Evolutionary conservation across 2,797 vertebrate genomes (phyloP).

Genomic region (Microctenopoma stevenorrisi): DNA sequence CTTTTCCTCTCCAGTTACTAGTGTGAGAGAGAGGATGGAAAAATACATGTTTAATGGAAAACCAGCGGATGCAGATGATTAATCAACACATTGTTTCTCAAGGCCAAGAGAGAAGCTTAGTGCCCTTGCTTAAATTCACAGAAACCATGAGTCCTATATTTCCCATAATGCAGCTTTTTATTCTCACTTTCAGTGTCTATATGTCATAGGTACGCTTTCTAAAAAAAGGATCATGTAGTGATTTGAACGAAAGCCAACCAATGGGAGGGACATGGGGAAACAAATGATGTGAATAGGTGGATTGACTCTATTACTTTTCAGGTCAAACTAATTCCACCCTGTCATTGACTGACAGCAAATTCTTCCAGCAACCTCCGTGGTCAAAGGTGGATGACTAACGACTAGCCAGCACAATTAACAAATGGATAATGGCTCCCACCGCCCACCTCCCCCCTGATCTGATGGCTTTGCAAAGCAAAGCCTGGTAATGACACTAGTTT

Average conservation of each 20-base stretch:
- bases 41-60: conserved; percentile 13
- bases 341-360: conserved; percentile 48
- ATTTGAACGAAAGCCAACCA: conserved; percentile 19
- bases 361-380: conserved; percentile 63
- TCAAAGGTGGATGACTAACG: conserved; percentile 78
- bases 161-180: conserved; percentile 10
- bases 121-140: no score
- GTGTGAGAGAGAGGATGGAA: neutral
- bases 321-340: conserved; percentile 35
- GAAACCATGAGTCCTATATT: neutral
- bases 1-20: conserved; percentile 8
- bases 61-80: conserved; percentile 12
- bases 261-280: conserved; percentile 31
- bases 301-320: conserved; percentile 56
- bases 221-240: conserved; percentile 9
- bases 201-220: conserved; percentile 7
- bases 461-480: conserved; percentile 76
- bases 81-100: conserved; percentile 9
- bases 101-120: neutral
- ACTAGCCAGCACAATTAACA: conserved; percentile 70
- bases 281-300: conserved; percentile 40
- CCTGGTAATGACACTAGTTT: conserved; percentile 72
- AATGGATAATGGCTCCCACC: conserved; percentile 73
- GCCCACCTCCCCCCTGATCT: conserved; percentile 66
- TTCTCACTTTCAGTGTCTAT: neutral